Conservation (phyloP, 2,888 invertebrate species). For the Vanessa cardui region DNA sequence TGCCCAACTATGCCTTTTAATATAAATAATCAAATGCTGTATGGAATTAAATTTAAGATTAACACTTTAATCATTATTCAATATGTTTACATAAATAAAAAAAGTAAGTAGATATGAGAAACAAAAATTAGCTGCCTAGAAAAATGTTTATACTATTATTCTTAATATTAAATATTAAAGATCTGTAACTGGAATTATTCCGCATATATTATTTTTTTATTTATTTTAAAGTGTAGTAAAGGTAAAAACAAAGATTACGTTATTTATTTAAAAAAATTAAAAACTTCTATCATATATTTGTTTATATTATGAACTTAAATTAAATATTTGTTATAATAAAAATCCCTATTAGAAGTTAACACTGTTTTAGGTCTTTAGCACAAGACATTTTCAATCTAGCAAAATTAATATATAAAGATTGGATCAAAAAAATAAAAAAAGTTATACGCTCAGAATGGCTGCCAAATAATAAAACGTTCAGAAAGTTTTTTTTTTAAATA, state of each 20-base stretch:
- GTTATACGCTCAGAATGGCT: too few species aligned
- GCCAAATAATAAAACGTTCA: too few species aligned
- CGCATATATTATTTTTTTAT: neutral
- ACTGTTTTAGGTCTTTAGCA: too few species aligned
- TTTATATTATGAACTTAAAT: neutral
- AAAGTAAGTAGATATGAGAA: neutral
- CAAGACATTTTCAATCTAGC: too few species aligned
- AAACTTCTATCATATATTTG: neutral
- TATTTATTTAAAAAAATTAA: neutral
- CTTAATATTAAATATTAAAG: too few species aligned
- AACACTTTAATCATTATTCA: neutral
- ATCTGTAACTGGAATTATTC: too few species aligned
- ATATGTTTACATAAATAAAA: neutral
- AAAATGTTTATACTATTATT: neutral
- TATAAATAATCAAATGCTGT: constrained; percentile 20
- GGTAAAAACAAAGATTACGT: neutral
- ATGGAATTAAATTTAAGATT: constrained; percentile 20
- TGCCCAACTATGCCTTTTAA: neutral
- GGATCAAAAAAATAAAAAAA: too few species aligned
- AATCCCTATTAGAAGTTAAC: too few species aligned
- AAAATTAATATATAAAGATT: too few species aligned
- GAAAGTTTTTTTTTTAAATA: too few species aligned
- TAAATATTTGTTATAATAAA: too few species aligned
- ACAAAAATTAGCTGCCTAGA: neutral
- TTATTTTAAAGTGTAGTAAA: neutral